phyloP scores from a whole-genome alignment of 2,797 vertebrate genomes.

The Odontamblyopus lacepedii region DNA sequence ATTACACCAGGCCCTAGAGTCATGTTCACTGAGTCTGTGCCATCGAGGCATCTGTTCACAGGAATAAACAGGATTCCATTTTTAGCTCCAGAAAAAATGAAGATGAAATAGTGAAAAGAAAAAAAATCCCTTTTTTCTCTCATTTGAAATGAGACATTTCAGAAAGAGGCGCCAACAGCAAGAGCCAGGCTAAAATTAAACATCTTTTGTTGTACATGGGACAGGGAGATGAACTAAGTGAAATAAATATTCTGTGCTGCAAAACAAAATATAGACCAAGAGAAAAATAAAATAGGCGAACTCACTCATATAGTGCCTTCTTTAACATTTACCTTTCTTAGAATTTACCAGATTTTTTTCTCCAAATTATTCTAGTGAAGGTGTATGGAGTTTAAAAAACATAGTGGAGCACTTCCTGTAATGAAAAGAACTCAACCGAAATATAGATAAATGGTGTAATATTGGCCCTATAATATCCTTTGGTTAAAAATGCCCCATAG shows the following conservation, averaged over 20 bases:
- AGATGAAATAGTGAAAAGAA: slow-evolving; percentile 31
- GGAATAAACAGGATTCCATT: slow-evolving; percentile 61
- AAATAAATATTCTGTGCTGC: background rate
- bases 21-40: slow-evolving; percentile 28
- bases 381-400: too few relatives aligned
- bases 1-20: background rate
- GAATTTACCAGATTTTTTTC: too few relatives aligned
- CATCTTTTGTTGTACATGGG: slow-evolving; percentile 20
- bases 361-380: too few relatives aligned
- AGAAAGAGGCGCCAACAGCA: slow-evolving; percentile 27
- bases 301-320: too few relatives aligned
- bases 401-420: too few relatives aligned
- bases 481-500: too few relatives aligned
- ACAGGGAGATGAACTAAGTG: slow-evolving; percentile 17
- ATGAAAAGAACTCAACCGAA: too few relatives aligned
- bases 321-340: too few relatives aligned
- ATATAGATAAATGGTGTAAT: too few relatives aligned
- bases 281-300: too few relatives aligned
- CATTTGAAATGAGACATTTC: slow-evolving; percentile 16
- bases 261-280: background rate
- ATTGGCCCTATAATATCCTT: too few relatives aligned
- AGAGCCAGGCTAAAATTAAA: slow-evolving; percentile 34
- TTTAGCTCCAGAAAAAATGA: slow-evolving; percentile 54
- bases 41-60: slow-evolving; percentile 53
- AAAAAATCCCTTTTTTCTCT: slow-evolving; percentile 13